Conservation (phyloP, 1,140 invertebrate species). For the Danaus melanippus region DNA sequence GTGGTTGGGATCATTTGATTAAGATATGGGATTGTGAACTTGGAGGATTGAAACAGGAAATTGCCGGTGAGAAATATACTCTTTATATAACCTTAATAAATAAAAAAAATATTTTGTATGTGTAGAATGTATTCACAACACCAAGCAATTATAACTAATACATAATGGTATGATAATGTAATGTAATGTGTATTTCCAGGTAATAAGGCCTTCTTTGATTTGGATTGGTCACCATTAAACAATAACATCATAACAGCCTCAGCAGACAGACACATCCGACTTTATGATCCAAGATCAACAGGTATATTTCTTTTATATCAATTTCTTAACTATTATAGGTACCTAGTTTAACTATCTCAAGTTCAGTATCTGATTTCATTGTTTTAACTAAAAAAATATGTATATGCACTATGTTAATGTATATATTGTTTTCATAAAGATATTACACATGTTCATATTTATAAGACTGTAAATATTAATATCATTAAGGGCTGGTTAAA, state of each 20-base stretch:
- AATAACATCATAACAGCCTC: slow-evolving; percentile 87
- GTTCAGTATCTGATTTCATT: no score
- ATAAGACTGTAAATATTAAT: no score
- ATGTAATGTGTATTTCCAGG: slow-evolving; percentile 30
- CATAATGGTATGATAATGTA: no score
- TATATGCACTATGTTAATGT: no score
- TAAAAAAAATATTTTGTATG: slow-evolving; percentile 8
- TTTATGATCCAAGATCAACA: slow-evolving; percentile 93
- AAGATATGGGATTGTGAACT: slow-evolving; percentile 94
- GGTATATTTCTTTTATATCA: slow-evolving; percentile 70
- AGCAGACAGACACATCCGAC: slow-evolving; percentile 88
- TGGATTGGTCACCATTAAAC: slow-evolving; percentile 86
- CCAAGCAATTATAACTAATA: no score
- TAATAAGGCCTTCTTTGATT: slow-evolving; percentile 92
- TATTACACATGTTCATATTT: no score
- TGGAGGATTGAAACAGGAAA: slow-evolving; percentile 85
- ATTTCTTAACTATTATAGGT: not conserved
- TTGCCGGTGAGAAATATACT: slow-evolving; percentile 73
- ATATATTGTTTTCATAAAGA: no score
- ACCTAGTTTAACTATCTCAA: no score
- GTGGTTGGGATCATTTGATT: slow-evolving; percentile 96
- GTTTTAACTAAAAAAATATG: no score
- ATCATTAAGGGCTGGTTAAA: no score
- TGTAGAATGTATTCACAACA: no score
- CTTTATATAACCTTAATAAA: slow-evolving; percentile 6